Percentiles rank a stretch among this genome's conserved stretches.
phyloP scores from a whole-genome alignment of 2,888 invertebrate species.

The Leptarthrus brevirostris region DNA sequence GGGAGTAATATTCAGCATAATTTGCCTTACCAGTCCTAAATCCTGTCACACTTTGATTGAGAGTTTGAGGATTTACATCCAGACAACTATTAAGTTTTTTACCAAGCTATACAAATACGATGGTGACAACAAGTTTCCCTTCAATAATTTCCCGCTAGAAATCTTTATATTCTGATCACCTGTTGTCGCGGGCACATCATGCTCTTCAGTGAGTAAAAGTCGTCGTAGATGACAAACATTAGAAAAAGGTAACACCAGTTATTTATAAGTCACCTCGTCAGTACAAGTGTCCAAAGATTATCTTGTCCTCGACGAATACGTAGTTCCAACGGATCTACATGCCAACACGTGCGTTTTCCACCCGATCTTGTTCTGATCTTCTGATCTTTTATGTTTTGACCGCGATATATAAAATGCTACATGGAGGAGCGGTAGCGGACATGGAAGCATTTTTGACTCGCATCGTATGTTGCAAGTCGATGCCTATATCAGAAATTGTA shows the following conservation, averaged over 20 bases:
- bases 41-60: too few relatives aligned
- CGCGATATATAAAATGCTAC: background rate
- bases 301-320: background rate
- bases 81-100: too few relatives aligned
- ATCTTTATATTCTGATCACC: too few relatives aligned
- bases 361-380: background rate
- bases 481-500: too few relatives aligned
- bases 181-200: too few relatives aligned
- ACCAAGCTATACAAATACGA: too few relatives aligned
- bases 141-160: too few relatives aligned
- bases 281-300: background rate
- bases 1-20: too few relatives aligned
- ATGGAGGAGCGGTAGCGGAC: background rate
- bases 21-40: too few relatives aligned
- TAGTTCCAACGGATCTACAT: slow-evolving; percentile 31
- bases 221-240: background rate
- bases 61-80: too few relatives aligned
- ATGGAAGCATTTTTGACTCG: background rate
- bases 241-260: background rate
- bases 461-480: too few relatives aligned
- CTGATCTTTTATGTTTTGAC: background rate
- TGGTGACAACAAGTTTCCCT: too few relatives aligned
- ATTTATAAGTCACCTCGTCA: background rate
- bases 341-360: slow-evolving; percentile 21
- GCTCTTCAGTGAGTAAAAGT: background rate